Base-by-base conservation (phyloP, 2,888 invertebrate species). In the Sinelater perroti region DNA sequence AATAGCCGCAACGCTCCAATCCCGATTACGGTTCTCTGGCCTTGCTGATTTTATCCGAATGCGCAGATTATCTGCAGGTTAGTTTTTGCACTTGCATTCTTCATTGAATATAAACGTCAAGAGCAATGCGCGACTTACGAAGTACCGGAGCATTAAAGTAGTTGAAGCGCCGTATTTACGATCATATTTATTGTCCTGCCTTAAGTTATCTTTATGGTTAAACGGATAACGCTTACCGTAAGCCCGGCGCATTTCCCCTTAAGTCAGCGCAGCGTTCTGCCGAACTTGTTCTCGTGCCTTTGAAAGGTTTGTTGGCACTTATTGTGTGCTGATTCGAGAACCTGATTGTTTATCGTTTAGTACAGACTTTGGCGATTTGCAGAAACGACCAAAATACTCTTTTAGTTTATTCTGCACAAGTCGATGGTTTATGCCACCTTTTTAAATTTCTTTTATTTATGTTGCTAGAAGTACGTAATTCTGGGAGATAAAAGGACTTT, bases 141-240 rank as follows among this genome's bases (percentile, higher is more conserved):
- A 56, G 50, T 35, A 35, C 35, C 35, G 10, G 16, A 16, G 38
- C 51, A 51, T 17, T 51, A 45, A 45, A 56, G 51, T 45, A 56
- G 46, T 56, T 56, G 51, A 56, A 56, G 45, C 33, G 46, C 51
- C 45, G 33, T 56, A 56, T 56, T 56, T 56, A 56, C 44, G 50
- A 50, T 50, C 38, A 49, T 56, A 50, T 56, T 56, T 56, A 56
- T 56, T 21, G 56, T 51, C 51, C 50, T 36, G 44, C 36, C 44
- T 47, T 50, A 50, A 50, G 50, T 51, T 51, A 46, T 36, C 56
- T 51, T 56, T 44, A 53, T 53, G 45, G 53, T 24, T 50, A 50
- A 50, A 44, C 26, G 49, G 49, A 44, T 44, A 44, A 36, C 40
- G 44, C 13, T 33, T 50, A 38, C 38, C 16, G 45, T 45, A 24